Base-by-base conservation (phyloP, 2,113 vertebrate genomes). In the Alectura lathami region DNA sequence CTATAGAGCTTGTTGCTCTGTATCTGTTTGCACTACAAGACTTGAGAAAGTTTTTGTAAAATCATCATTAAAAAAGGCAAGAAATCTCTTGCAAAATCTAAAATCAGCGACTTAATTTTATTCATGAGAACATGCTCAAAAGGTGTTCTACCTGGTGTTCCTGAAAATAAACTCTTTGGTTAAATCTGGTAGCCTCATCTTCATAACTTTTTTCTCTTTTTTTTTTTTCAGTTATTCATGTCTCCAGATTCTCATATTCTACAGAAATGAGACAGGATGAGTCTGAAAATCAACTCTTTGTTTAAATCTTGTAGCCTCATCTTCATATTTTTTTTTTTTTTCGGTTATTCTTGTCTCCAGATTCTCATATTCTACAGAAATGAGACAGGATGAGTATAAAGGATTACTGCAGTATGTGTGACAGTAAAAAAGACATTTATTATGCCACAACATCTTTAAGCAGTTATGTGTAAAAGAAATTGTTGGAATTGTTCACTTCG, bases 321-420 rank as follows among this genome's bases (percentile, higher is more conserved):
- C 32, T 36, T 48, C 11, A 21, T 14, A 23, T 16, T 62, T 93
- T 78, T 30, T 16, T 62, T 93, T 78, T 30, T 51, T 86, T 67
- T 11, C 9, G 24, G 11, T 76, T 83, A 36, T 40, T 30, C 30
- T 6, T 59, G 24, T 80, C n/a, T 83, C 68, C 51, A 47, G 5
- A 3, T 73, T 51, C 36, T 69, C 51, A 47, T 5, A 4, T 73
- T 51, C 36, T 76, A 18, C 4, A 43, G 73, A 84, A 81, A 29
- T 22, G 23, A 5, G 18, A 62, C 8, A 53, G 30, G 6, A 62
- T 24, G 4, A 62, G 38, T 36, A 6, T 10, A 51, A 53, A 30
- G 0, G 36, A 3, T 48, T 62, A 62, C 38, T 70, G 20, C 6
- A n/a, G n/a, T 43, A 3, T 0, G 0, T 24, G 11, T 54, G 11